phyloP scores from a whole-genome alignment of 2,888 invertebrate genomes.

The Macrosoma leucophasiata region DNA sequence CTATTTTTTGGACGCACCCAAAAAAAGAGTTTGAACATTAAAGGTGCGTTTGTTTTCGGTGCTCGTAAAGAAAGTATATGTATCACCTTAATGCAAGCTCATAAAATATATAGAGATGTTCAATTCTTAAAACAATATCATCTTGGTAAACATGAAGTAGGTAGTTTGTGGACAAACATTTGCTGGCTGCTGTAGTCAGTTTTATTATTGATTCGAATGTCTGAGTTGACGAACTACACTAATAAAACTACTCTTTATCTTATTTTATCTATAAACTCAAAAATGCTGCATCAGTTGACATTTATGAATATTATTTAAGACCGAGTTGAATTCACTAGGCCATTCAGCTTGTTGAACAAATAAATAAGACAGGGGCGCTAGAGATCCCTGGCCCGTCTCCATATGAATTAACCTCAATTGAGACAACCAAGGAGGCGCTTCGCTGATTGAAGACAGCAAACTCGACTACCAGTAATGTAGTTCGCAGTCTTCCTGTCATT shows the following conservation, averaged over 20 bases:
- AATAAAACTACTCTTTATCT: no score
- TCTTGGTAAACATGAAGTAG: no score
- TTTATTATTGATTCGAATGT: no score
- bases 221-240: no score
- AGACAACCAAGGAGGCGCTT: constrained; percentile 67
- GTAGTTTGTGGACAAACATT: no score
- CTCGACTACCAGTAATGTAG: constrained; percentile 46
- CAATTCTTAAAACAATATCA: no score
- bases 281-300: no score
- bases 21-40: constrained; percentile 44
- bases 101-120: background rate
- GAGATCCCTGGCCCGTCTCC: constrained; percentile 68
- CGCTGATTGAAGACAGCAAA: constrained; percentile 67
- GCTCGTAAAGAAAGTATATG: constrained; percentile 38
- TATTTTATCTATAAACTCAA: no score
- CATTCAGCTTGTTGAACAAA: constrained; percentile 66
- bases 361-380: constrained; percentile 68
- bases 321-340: constrained; percentile 39
- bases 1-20: constrained; percentile 47
- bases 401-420: constrained; percentile 74
- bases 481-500: constrained; percentile 35
- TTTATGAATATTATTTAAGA: constrained; percentile 28
- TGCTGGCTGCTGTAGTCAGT: no score
- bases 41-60: constrained; percentile 40
- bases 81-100: constrained; percentile 15